phyloP scores from a whole-genome alignment of 2,888 invertebrate genomes.

The Lepidocyrtinus sp. region DNA sequence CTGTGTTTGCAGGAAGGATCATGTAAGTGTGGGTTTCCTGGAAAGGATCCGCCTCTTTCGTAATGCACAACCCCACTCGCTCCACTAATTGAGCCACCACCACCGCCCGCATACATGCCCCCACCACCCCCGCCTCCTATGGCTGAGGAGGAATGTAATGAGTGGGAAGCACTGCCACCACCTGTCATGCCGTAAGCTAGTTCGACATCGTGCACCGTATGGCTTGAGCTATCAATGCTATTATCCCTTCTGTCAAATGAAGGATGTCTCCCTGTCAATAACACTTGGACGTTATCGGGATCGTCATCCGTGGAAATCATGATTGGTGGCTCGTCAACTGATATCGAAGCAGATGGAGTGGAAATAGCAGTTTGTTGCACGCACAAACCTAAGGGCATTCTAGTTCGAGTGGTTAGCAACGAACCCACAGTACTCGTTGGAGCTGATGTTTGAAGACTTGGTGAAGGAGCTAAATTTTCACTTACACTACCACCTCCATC shows the following conservation, averaged over 20 bases:
- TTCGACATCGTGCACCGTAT: conserved; percentile 50
- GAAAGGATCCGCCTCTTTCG: conserved; percentile 52
- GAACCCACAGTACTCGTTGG: conserved; percentile 1
- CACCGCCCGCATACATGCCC: background rate
- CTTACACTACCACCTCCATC: background rate
- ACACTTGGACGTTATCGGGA: conserved; percentile 63
- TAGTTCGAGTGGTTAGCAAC: conserved; percentile 43
- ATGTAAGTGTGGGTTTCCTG: conserved; percentile 53
- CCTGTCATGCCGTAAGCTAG: conserved; percentile 44
- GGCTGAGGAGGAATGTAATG: conserved; percentile 39
- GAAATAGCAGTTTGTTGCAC: conserved; percentile 69
- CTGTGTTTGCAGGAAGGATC: conserved; percentile 56
- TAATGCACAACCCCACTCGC: conserved; percentile 35
- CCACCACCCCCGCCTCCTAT: conserved; percentile 26
- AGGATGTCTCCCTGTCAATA: conserved; percentile 36
- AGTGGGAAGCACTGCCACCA: conserved; percentile 47
- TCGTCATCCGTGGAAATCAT: conserved; percentile 70
- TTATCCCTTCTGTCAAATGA: conserved; percentile 40
- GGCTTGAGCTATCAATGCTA: conserved; percentile 52
- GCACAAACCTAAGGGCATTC: conserved; percentile 69
- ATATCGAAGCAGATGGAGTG: conserved; percentile 65
- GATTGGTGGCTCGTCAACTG: conserved; percentile 68
- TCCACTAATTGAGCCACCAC: conserved; percentile 16
- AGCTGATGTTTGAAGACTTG: background rate
- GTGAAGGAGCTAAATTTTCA: background rate